Conservation (phyloP, 2,888 invertebrate species). For the Drosophila incognita region DNA sequence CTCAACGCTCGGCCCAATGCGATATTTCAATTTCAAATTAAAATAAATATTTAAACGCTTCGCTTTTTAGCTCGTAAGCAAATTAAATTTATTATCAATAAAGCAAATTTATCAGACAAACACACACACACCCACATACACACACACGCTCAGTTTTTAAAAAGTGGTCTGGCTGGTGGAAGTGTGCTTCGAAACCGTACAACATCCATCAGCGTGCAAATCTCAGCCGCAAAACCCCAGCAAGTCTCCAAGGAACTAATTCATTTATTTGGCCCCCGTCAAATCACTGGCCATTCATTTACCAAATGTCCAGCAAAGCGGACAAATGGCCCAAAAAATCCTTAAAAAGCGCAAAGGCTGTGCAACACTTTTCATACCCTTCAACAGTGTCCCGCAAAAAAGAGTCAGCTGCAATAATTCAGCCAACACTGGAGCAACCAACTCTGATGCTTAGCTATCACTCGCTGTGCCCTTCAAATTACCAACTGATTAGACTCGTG, state of each 20-base stretch:
- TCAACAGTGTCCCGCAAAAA: constrained; percentile 3
- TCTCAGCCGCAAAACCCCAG: constrained; percentile 38
- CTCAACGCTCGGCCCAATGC: constrained; percentile 68
- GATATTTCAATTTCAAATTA: constrained; percentile 79
- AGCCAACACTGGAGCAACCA: constrained; percentile 45
- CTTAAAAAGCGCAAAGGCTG: constrained; percentile 48
- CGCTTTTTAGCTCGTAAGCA: constrained; percentile 41
- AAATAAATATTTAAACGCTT: constrained; percentile 81
- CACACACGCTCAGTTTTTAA: neutral
- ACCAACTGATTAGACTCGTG: constrained; percentile 77
- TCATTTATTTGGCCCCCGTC: constrained; percentile 67
- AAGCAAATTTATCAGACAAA: constrained; percentile 49
- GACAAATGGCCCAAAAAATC: constrained; percentile 47
- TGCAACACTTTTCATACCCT: neutral
- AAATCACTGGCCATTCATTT: constrained; percentile 76
- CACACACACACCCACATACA: neutral
- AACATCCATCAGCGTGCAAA: constrained; percentile 60
- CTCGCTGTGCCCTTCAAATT: constrained; percentile 73
- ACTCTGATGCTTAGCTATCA: constrained; percentile 68
- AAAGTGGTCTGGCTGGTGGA: neutral
- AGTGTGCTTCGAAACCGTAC: neutral
- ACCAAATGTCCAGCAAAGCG: constrained; percentile 61
- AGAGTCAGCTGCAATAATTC: constrained; percentile 74
- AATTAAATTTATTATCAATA: constrained; percentile 69
- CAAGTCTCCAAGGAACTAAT: constrained; percentile 75